These are phyloP conservation scores for Tyria jacobaeae DNA, from an alignment of 2,888 invertebrate species.

Conservation along the genomic window DNA sequence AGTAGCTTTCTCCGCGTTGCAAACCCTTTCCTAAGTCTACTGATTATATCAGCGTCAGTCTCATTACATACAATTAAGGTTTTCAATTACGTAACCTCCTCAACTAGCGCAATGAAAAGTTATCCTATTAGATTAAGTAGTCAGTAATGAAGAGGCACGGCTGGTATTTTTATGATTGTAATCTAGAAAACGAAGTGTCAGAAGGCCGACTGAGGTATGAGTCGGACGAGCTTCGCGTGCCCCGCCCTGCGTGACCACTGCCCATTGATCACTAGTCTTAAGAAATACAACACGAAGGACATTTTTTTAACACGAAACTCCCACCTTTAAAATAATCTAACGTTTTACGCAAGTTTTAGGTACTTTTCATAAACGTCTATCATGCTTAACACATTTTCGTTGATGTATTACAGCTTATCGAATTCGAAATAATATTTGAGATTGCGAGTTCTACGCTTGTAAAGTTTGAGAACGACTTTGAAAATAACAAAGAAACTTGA, in stretches of 20 bases:
- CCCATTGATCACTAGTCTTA: conserved; percentile 76
- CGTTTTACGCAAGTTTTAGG: conserved; percentile 28
- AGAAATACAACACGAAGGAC: conserved; percentile 75
- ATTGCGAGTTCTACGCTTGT: conserved; percentile 6
- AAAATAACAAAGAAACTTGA: conserved; percentile 28
- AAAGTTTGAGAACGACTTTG: conserved; percentile 15
- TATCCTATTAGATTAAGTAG: conserved; percentile 63
- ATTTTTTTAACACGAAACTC: conserved; percentile 71
- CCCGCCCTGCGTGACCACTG: conserved; percentile 70
- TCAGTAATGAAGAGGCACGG: conserved; percentile 69
- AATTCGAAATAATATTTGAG: conserved; percentile 16
- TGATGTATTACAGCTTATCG: conserved; percentile 12
- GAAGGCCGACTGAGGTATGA: conserved; percentile 63
- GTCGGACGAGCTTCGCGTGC: conserved; percentile 66
- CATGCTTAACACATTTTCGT: conserved; percentile 19
- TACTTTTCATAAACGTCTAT: conserved; percentile 30
- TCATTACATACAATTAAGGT: conserved; percentile 47
- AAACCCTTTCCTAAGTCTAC: conserved; percentile 26
- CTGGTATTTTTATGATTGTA: conserved; percentile 73
- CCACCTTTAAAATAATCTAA: conserved; percentile 44
- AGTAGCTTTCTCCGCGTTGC: conserved; percentile 12
- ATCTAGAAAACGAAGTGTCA: conserved; percentile 72
- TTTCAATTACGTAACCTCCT: conserved; percentile 48
- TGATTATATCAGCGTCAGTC: conserved; percentile 35
- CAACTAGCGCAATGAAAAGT: conserved; percentile 48